phyloP scores from a whole-genome alignment of 1,140 invertebrate species.

The Oedothorax gibbosus region DNA sequence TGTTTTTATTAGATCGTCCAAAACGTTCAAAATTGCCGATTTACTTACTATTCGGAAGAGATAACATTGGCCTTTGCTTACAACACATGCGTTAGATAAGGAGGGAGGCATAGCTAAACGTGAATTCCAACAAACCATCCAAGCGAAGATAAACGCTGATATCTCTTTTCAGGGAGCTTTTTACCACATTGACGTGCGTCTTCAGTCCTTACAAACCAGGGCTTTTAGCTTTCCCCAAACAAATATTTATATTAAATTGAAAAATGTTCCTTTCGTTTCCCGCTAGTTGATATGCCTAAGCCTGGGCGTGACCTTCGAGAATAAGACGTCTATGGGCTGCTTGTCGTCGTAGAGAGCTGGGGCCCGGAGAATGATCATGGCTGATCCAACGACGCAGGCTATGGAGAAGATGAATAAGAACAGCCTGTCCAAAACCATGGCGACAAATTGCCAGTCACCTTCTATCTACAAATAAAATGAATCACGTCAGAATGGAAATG shows the following conservation, averaged over 20 bases:
- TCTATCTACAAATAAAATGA: constrained; percentile 63
- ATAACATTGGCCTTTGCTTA: too few relatives aligned
- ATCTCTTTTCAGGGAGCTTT: too few relatives aligned
- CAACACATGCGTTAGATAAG: too few relatives aligned
- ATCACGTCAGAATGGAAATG: neutral
- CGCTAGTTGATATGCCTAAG: constrained; percentile 43
- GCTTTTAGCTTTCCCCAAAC: neutral
- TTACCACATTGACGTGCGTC: too few relatives aligned
- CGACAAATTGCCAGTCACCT: constrained; percentile 64
- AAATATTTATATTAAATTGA: neutral
- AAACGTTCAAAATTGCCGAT: too few relatives aligned
- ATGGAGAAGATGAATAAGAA: constrained; percentile 72
- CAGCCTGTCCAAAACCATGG: constrained; percentile 63
- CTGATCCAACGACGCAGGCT: constrained; percentile 69
- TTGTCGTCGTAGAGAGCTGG: constrained; percentile 74
- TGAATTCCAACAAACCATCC: too few relatives aligned
- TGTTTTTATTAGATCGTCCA: too few relatives aligned
- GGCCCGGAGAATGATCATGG: constrained; percentile 84
- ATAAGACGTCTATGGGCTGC: constrained; percentile 85
- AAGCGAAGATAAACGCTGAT: too few relatives aligned
- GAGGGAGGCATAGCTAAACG: too few relatives aligned
- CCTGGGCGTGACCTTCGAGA: constrained; percentile 79
- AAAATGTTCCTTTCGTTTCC: neutral
- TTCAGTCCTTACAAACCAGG: too few relatives aligned
- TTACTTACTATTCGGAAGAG: too few relatives aligned